Evolutionary conservation across 2,888 invertebrate genomes (phyloP).

Genomic region (Acleris literana): DNA sequence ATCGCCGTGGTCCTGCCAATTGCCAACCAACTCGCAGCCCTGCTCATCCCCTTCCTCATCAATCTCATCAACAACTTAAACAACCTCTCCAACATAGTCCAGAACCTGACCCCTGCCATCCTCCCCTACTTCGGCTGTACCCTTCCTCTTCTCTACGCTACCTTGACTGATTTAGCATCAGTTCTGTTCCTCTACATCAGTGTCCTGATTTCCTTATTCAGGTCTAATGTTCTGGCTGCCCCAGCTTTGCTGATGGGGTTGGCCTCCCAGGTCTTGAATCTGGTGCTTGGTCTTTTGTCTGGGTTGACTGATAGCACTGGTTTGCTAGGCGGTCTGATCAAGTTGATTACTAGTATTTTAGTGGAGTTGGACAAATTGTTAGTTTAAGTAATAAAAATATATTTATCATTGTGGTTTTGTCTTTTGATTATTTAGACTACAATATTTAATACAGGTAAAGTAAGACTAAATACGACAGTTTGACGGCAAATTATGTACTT

Average conservation of each 20-base stretch:
- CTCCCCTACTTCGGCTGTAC: constrained; percentile 77
- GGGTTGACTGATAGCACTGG: constrained; percentile 68
- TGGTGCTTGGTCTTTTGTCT: constrained; percentile 66
- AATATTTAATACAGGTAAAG: no score
- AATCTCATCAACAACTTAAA: constrained; percentile 76
- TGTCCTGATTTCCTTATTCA: constrained; percentile 70
- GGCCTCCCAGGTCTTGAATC: constrained; percentile 63
- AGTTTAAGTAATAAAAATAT: constrained; percentile 47
- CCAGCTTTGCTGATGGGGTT: constrained; percentile 65
- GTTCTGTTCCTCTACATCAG: constrained; percentile 74
- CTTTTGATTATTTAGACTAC: background rate
- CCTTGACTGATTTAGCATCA: constrained; percentile 73
- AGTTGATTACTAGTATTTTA: constrained; percentile 66
- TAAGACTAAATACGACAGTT: no score
- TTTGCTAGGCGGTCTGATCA: constrained; percentile 63
- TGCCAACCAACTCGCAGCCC: constrained; percentile 70
- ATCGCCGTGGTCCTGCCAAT: constrained; percentile 69
- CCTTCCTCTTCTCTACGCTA: constrained; percentile 68
- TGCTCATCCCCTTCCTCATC: constrained; percentile 70
- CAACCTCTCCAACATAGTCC: constrained; percentile 74
- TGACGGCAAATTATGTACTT: no score
- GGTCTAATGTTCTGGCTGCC: constrained; percentile 71
- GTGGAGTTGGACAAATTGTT: constrained; percentile 71
- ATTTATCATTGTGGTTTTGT: constrained; percentile 29
- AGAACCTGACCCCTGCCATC: constrained; percentile 73